Evolutionary conservation across 1,140 invertebrate species (phyloP).

Genomic region (Meloidogyne chitwoodi): DNA sequence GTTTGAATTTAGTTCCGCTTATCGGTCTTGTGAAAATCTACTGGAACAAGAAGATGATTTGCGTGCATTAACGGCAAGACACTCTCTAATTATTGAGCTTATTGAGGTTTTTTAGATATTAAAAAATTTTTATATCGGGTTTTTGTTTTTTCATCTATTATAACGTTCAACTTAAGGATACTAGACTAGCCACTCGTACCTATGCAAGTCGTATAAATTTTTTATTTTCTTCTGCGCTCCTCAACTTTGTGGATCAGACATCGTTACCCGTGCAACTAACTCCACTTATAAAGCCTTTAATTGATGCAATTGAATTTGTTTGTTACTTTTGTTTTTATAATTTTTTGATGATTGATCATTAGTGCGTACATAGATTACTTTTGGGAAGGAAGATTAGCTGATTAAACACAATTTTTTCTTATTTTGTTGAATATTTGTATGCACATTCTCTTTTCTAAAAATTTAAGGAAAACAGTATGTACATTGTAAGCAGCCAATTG

Average conservation of each 20-base stretch:
- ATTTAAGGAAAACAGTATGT: slow-evolving; percentile 21
- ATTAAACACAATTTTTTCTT: no score
- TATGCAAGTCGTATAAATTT: slow-evolving; percentile 42
- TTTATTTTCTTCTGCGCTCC: slow-evolving; percentile 37
- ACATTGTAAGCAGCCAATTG: slow-evolving; percentile 25
- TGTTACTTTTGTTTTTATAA: not conserved
- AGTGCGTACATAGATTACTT: no score
- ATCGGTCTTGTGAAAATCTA: slow-evolving; percentile 24
- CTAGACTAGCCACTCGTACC: slow-evolving; percentile 36
- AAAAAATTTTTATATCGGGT: no score
- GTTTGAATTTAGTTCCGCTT: slow-evolving; percentile 29
- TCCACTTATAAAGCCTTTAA: slow-evolving; percentile 39
- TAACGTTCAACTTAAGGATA: not conserved
- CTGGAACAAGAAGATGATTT: slow-evolving; percentile 28
- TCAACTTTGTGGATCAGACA: slow-evolving; percentile 33
- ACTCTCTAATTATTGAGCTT: slow-evolving; percentile 34
- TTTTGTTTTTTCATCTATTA: no score
- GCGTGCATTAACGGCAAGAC: slow-evolving; percentile 26
- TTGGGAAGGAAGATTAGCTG: no score
- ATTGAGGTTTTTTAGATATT: slow-evolving; percentile 17
- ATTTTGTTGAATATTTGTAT: not conserved
- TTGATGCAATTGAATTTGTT: slow-evolving; percentile 21
- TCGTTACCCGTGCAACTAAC: slow-evolving; percentile 22
- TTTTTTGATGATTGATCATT: no score
- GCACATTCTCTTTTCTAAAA: not conserved